These are phyloP conservation scores for Ophion ventricosus DNA, from an alignment of 2,888 invertebrate species.

Conservation along the genomic window DNA sequence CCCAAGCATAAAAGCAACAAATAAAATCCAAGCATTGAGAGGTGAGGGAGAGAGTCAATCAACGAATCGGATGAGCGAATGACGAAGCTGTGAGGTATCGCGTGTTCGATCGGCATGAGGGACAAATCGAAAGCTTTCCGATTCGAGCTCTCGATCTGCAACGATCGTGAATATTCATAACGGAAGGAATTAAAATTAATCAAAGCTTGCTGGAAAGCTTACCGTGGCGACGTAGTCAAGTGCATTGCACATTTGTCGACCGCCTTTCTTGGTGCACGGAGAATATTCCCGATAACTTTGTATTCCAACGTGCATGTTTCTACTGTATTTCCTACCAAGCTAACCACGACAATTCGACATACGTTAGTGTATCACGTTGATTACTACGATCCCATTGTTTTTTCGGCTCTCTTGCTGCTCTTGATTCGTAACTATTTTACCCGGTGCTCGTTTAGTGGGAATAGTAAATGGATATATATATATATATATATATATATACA, in stretches of 20 bases:
- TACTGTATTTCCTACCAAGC: constrained; percentile 81
- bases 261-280: constrained; percentile 70
- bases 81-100: not conserved
- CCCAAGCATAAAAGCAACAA: not conserved
- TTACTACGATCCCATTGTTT: constrained; percentile 1
- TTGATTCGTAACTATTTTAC: constrained; percentile 26
- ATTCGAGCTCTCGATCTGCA: constrained; percentile 1
- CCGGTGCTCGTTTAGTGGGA: not conserved
- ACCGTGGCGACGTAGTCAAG: constrained; percentile 65
- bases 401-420: constrained; percentile 1
- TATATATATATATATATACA: too few relatives aligned
- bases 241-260: constrained; percentile 67
- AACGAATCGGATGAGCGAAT: not conserved
- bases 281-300: constrained; percentile 81
- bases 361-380: constrained; percentile 45
- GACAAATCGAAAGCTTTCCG: constrained; percentile 16
- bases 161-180: not conserved
- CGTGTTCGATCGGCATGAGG: not conserved
- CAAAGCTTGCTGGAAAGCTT: constrained; percentile 62
- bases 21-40: not conserved
- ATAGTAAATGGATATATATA: not conserved
- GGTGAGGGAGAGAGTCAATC: not conserved
- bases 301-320: constrained; percentile 82
- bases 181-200: not conserved
- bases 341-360: constrained; percentile 75